Evolutionary conservation across 2,888 invertebrate species (phyloP), one percentile per base, ranked within the genome.

Genomic region (Esperia sulphurella): DNA sequence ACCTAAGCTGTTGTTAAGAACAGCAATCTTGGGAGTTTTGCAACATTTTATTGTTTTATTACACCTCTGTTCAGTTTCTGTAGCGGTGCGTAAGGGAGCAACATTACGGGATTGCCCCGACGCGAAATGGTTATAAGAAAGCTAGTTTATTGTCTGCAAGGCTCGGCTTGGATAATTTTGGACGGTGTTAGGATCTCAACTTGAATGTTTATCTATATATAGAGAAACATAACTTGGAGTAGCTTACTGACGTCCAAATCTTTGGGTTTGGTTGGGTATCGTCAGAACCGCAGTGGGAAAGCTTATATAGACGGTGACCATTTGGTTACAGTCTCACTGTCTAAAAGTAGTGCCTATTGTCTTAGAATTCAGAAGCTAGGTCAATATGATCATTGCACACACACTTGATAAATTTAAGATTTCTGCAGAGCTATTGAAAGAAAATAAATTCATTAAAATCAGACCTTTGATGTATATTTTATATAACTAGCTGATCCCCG

Each of bases 1-100:
- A 60, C 59, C 60, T 57, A 48, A 49, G 55, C 57, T 14, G 35
- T 44, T 60, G 60, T 66, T 71, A 69, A 65, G 61, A 68, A 69
- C 71, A 59, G 70, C 69, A 73, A 78, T 73, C 69, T 63, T 54
- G 53, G 54, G 61, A 75, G 72, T 75, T 76, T 63, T 67, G 70
- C 65, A 68, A 71, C 69, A 71, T 70, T 80, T 77, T 71, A 79
- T 79, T 77, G 76, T 79, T 81, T 79, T 79, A 76, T 79, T 76
- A 65, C 66, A 57, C 62, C 55, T 45, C 55, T 41, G 46, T 31
- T 52, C 55, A 50, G 52, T 58, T 62, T 61, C 59, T 53, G 48
- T 45, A 58, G 56, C 50, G 60, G 63, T 70, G 67, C 72, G 75
- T 74, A 72, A 72, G 73, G 63, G 71, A 71, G 71, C 63, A 70